Evolutionary conservation across 2,888 invertebrate species (phyloP).

Genomic region (Geophilus truncorum): DNA sequence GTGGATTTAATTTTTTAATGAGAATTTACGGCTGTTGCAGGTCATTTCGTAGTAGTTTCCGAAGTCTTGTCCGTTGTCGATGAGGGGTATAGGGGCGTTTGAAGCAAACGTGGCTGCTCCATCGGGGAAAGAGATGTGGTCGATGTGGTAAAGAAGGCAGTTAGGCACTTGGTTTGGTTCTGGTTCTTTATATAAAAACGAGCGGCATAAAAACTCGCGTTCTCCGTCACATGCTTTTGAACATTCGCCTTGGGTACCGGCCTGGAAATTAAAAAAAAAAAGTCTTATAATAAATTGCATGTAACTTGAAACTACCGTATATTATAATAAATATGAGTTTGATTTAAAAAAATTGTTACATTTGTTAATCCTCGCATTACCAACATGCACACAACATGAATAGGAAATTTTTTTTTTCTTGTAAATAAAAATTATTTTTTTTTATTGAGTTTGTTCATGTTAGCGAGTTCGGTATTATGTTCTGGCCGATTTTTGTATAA

Average conservation of each 20-base stretch:
- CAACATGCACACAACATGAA: no score
- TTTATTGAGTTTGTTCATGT: no score
- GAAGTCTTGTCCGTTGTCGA: constrained; percentile 84
- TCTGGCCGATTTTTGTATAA: no score
- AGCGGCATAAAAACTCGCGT: constrained; percentile 84
- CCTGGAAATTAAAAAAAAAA: not conserved
- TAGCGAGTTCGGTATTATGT: no score
- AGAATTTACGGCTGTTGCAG: constrained; percentile 53
- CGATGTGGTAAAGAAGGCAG: constrained; percentile 85
- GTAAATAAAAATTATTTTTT: no score
- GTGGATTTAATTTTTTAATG: no score
- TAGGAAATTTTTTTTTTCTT: no score
- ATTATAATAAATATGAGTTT: no score
- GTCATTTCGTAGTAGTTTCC: constrained; percentile 85
- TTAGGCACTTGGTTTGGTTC: constrained; percentile 61
- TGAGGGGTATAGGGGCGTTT: constrained; percentile 80
- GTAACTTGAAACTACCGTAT: no score
- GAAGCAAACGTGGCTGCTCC: constrained; percentile 79
- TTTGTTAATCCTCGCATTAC: no score
- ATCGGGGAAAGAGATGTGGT: constrained; percentile 85
- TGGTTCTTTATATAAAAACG: constrained; percentile 57
- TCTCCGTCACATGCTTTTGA: constrained; percentile 85
- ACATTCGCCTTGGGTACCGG: constrained; percentile 79
- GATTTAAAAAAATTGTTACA: no score
- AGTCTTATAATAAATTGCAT: not conserved